These are phyloP conservation scores for Tetranychus truncatus DNA, from an alignment of 2,888 invertebrate species.

Conservation along the genomic window DNA sequence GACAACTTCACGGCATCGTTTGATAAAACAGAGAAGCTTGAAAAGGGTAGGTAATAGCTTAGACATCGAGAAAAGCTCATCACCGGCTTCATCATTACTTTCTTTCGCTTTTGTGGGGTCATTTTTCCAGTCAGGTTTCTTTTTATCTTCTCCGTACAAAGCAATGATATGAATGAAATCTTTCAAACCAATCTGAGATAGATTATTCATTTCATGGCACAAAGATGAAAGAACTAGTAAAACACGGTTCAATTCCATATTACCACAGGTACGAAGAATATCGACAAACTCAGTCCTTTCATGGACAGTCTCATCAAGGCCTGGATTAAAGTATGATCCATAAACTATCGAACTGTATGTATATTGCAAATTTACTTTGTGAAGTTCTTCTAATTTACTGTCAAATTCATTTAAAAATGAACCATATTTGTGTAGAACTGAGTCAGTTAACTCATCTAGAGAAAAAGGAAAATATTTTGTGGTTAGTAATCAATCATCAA, in stretches of 20 bases:
- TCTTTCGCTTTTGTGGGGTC: background rate
- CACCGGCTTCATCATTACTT: background rate
- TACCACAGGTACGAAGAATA: constrained; percentile 22
- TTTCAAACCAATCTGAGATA: constrained; percentile 31
- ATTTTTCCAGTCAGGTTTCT: background rate
- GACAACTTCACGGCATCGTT: constrained; percentile 50
- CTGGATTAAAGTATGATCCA: constrained; percentile 1
- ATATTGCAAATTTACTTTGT: constrained; percentile 1
- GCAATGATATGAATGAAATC: constrained; percentile 17
- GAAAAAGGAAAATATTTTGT: background rate
- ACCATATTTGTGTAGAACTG: background rate
- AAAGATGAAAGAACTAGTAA: constrained; percentile 57
- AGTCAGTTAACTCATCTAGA: background rate
- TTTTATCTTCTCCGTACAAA: constrained; percentile 18
- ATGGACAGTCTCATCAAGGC: background rate
- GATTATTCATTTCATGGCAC: constrained; percentile 52
- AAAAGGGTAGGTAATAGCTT: constrained; percentile 29
- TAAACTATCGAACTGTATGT: constrained; percentile 1
- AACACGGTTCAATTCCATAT: constrained; percentile 35
- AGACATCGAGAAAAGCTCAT: constrained; percentile 29
- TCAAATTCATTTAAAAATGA: constrained; percentile 5
- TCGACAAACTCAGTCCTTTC: constrained; percentile 16
- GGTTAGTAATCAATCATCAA: background rate
- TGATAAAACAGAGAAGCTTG: constrained; percentile 47
- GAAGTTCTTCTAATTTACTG: background rate